phyloP scores from a whole-genome alignment of 2,888 invertebrate species.

The Pollenia griseotomentosa region DNA sequence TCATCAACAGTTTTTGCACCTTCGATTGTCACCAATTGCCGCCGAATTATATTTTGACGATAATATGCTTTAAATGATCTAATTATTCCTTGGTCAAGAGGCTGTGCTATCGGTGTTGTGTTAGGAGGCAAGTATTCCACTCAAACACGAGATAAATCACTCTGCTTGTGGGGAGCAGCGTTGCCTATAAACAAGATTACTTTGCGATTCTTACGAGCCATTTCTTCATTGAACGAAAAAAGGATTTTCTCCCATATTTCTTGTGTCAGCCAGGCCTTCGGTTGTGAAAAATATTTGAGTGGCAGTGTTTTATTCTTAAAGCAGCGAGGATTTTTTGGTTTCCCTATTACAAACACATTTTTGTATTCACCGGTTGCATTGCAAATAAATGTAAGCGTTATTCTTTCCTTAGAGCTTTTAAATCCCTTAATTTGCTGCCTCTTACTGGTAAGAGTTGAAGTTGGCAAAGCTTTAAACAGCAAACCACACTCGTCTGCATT shows the following conservation, averaged over 20 bases:
- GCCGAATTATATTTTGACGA: slow-evolving; percentile 38
- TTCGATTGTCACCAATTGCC: slow-evolving; percentile 1
- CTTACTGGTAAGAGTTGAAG: slow-evolving; percentile 7
- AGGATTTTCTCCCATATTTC: too few species aligned
- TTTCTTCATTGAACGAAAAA: too few species aligned
- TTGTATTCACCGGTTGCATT: too few species aligned
- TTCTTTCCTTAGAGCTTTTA: too few species aligned
- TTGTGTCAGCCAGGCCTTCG: slow-evolving; percentile 64
- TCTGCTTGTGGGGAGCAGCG: background rate
- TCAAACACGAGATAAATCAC: slow-evolving; percentile 4
- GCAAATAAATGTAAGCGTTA: too few species aligned
- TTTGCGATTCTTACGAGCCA: slow-evolving; percentile 12
- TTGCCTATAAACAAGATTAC: slow-evolving; percentile 1
- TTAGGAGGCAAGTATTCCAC: slow-evolving; percentile 31
- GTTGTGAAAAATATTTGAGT: slow-evolving; percentile 57
- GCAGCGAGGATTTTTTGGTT: slow-evolving; percentile 58
- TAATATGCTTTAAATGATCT: slow-evolving; percentile 31
- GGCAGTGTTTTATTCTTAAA: slow-evolving; percentile 66
- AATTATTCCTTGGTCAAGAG: slow-evolving; percentile 42
- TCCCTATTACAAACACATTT: slow-evolving; percentile 50
- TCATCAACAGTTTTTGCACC: background rate
- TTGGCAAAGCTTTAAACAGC: slow-evolving; percentile 30
- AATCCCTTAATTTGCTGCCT: too few species aligned
- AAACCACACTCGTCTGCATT: slow-evolving; percentile 22
- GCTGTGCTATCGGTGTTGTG: slow-evolving; percentile 16